Base-by-base conservation (phyloP, 2,113 vertebrate genomes). In the Neoarius graeffei region DNA sequence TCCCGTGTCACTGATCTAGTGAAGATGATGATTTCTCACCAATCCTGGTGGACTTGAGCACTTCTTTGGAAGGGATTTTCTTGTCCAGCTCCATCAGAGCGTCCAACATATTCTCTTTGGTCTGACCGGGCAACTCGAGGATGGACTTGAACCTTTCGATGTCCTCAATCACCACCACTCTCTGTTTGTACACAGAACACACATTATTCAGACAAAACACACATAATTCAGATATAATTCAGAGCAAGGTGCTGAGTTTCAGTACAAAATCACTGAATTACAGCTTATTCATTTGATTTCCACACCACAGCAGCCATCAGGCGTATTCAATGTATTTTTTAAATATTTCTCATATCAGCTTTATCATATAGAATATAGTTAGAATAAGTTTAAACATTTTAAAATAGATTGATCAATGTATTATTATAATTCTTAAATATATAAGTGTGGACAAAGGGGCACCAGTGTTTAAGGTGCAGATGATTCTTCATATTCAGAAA, bases 121-220 rank as follows among this genome's bases (percentile, higher is more conserved):
- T 94, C 90, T 99, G 98, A 20, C 92, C 92, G 82, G 97, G 96
- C 85, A 99, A 94, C 90, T 99, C 97, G 85, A 99, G 90, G 60
- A 95, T 95, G 81, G 96, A 95, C 88, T 97, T 99, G 94, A 95
- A 98, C 88, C 97, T 95, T 94, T 96, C 94, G 91, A 99, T 97
- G 89, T 99, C 98, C 91, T 99, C 98, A 86, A 99, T 93, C 86
- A 99, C 98, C 90, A 99, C 98, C 92, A 99, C 98, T 93, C 98
- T 97, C 98, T 99, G 93, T 97, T 97, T 98, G 92, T 94, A 91
- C 94, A 67, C 94, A 76, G 94, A 90, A 89, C 88, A 88, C 57
- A 80, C 57, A 84, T 19, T 7, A 13, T 66, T 74, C 79, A 64
- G 17, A 25, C 52, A 52, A 57, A 25, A 54, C 74, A 30, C 7